Base-by-base conservation (phyloP, 2,888 invertebrate genomes). In the Epirrhoe alternata region DNA sequence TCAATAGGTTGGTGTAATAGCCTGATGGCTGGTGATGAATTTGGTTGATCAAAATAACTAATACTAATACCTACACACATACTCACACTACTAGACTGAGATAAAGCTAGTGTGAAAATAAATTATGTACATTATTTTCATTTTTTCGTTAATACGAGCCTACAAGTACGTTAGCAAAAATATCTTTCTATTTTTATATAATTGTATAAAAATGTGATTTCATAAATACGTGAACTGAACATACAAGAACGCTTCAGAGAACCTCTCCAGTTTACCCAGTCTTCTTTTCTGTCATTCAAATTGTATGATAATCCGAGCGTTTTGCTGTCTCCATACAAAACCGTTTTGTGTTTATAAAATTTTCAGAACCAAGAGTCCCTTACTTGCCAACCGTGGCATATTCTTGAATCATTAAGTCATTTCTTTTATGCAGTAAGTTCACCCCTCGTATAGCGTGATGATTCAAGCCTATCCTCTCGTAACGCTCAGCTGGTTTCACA, bases 401-500 rank as follows among this genome's bases (percentile, higher is more conserved):
- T 54, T 68, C 58, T 68, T 55, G 58, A 61, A 64, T 62, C 64
- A 62, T 68, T 68, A 56, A 35, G 65, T 65, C 56, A 65, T 68
- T 64, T 60, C 51, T 47, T 59, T 49, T 50, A 68, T 53, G 57
- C 52, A 61, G 56, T 61, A 53, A 42, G 63, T 52, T 58, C 57
- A 53, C 57, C 69, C 65, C 59, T 67, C 16, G 33, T 17, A 58
- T 50, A 62, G 58, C 58, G 64, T 68, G 66, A 67, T 69, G 60
- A 66, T 64, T 64, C 62, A 62, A 58, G 61, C 57, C 31, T 62
- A 62, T 61, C 61, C 66, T 64, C 58, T 71, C 51, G 71, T 64
- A 62, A 73, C 64, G 73, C 73, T 69, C 62, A 65, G 69, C 63
- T 66, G 67, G 42, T 51, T 52, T 51, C 52, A 8, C 56, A 63